Base-by-base conservation (phyloP, 2,888 invertebrate genomes). In the Orthonevra nobilis region DNA sequence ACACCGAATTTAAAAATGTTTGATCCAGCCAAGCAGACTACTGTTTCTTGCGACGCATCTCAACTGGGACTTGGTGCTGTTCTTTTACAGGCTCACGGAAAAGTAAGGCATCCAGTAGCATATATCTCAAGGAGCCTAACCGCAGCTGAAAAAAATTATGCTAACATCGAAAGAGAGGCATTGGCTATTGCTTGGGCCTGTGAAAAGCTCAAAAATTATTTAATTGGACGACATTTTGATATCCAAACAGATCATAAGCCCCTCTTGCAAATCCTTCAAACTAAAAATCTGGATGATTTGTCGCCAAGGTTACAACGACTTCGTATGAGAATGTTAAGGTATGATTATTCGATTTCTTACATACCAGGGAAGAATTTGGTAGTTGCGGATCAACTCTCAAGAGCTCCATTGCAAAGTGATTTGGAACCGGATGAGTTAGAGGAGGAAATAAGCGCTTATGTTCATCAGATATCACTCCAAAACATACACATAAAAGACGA, bases 311-410 rank as follows among this genome's bases (percentile, higher is more conserved):
- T 52, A 5, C 50, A 52, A 12, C 50, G 50, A 20, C 32, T 52
- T 1, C 50, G 34, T 15, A 32, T 52, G 20, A 52, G 19, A 9
- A 52, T 52, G 20, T 34, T 52, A 20, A 34, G 19, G 9, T 52
- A 52, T 34, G 34, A 34, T 34, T 52, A 10, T 32, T 19, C 42
- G 19, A 44, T 32, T 3, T 19, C 6, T 2, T 20, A 58, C 9
- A 42, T 40, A 19, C 58, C 58, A 7, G 42, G 58, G 3, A 58
- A 30, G 32, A 58, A 58, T 14, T 19, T 44, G 5, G 32, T 58
- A 9, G 28, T 58, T 7, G 58, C 58, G 5, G 58, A 58, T 44
- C 42, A 42, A n/a, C 15, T 54, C 7, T 42, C 42, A 6, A 42
- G 58, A 28, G 19, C 30, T 9, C 42, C 23, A 6, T 3, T 42